Evolutionary conservation across 2,797 vertebrate genomes (phyloP).

Genomic region (Microchirus variegatus): DNA sequence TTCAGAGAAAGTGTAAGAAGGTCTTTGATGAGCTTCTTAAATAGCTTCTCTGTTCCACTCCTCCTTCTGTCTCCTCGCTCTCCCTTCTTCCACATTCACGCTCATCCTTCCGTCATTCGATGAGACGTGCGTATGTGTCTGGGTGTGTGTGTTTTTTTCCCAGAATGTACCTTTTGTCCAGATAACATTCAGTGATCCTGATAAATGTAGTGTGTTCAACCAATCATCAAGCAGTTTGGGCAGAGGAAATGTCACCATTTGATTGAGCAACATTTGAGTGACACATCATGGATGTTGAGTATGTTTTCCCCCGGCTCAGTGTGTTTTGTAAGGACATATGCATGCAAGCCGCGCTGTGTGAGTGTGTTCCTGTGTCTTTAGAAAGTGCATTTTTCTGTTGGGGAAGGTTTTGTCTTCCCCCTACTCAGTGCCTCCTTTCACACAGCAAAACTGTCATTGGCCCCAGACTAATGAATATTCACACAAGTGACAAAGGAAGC

Average conservation of each 20-base stretch:
- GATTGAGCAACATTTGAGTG: background rate
- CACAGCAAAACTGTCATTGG: slow-evolving; percentile 41
- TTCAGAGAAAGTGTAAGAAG: slow-evolving; percentile 30
- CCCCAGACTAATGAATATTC: slow-evolving; percentile 79
- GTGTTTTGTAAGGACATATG: slow-evolving; percentile 31
- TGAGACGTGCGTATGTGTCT: slow-evolving; percentile 2
- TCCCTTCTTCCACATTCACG: slow-evolving; percentile 16
- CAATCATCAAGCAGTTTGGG: background rate
- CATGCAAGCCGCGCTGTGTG: slow-evolving; percentile 16
- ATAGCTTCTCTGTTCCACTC: slow-evolving; percentile 50
- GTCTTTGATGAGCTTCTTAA: slow-evolving; percentile 49
- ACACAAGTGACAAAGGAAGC: slow-evolving; percentile 65
- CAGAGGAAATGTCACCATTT: background rate
- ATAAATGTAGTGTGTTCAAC: slow-evolving; percentile 4
- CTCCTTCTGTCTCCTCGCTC: slow-evolving; percentile 6
- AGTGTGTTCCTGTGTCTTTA: slow-evolving; percentile 26
- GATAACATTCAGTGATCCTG: slow-evolving; percentile 6
- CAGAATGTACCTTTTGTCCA: background rate
- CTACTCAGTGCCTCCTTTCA: slow-evolving; percentile 55
- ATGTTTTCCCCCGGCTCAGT: background rate
- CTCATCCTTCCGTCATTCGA: slow-evolving; percentile 9
- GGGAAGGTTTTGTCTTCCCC: slow-evolving; percentile 68
- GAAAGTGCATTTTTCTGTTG: slow-evolving; percentile 67
- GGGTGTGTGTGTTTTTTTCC: background rate
- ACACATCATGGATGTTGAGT: slow-evolving; percentile 2